Percentiles rank a stretch among this genome's conserved stretches.
Evolutionary conservation across 2,113 vertebrate species (phyloP).

Genomic region (Pionites leucogaster): DNA sequence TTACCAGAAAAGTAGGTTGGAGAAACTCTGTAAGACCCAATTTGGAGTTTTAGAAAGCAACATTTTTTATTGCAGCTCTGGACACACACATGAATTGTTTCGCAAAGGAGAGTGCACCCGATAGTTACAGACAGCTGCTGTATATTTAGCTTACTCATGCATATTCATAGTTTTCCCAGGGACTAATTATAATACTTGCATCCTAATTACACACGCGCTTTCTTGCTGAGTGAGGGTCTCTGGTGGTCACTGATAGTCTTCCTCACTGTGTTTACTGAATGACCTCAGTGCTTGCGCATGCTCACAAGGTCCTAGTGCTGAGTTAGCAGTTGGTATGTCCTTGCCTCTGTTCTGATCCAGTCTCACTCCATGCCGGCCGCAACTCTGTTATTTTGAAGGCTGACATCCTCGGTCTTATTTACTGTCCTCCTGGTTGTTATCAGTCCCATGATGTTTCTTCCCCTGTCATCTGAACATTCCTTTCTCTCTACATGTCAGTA

Average conservation of each 20-base stretch:
- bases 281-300: neutral
- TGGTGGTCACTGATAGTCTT: neutral
- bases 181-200: neutral
- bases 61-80: neutral
- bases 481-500: neutral
- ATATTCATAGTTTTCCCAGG: neutral
- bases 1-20: neutral
- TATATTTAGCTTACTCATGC: neutral
- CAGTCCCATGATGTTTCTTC: neutral
- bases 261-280: neutral
- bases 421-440: neutral
- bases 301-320: neutral
- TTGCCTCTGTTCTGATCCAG: neutral
- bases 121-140: neutral
- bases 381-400: neutral
- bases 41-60: neutral
- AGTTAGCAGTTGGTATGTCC: neutral
- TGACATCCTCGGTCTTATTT: neutral
- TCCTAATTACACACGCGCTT: fast-evolving
- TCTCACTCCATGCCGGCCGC: fast-evolving
- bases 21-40: neutral
- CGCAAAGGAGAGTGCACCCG: neutral
- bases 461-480: neutral
- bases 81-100: neutral
- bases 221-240: neutral